Conservation (phyloP, 2,113 vertebrate species). For the Dromaius novaehollandiae region DNA sequence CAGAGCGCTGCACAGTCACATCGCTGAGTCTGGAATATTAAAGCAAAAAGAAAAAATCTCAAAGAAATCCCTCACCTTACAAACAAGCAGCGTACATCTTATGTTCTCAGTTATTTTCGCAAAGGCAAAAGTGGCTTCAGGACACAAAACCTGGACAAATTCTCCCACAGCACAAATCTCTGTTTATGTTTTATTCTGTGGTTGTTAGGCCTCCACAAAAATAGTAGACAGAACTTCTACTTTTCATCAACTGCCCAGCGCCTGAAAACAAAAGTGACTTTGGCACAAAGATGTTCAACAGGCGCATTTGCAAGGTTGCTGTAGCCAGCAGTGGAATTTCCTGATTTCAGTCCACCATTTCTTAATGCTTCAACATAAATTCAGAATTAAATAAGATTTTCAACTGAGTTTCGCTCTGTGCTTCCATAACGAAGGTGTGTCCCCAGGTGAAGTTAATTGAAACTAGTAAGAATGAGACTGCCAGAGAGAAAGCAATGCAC, state of each 20-base stretch:
- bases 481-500: neutral
- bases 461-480: neutral
- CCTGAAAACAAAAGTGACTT: neutral
- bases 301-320: neutral
- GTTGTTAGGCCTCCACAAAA: neutral
- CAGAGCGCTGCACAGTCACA: neutral
- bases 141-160: neutral
- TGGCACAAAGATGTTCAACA: neutral
- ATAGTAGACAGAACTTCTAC: neutral
- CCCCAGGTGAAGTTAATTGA: neutral
- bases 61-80: neutral
- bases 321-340: neutral
- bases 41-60: neutral
- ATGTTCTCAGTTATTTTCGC: neutral
- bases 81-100: neutral
- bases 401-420: neutral
- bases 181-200: neutral
- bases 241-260: neutral
- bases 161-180: neutral
- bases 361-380: neutral
- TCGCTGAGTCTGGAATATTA: neutral
- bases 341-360: neutral
- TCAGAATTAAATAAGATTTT: neutral
- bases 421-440: accelerated
- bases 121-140: neutral